These are phyloP conservation scores for Tautogolabrus adspersus DNA, from an alignment of 2,113 vertebrate genomes.

Conservation along the genomic window DNA sequence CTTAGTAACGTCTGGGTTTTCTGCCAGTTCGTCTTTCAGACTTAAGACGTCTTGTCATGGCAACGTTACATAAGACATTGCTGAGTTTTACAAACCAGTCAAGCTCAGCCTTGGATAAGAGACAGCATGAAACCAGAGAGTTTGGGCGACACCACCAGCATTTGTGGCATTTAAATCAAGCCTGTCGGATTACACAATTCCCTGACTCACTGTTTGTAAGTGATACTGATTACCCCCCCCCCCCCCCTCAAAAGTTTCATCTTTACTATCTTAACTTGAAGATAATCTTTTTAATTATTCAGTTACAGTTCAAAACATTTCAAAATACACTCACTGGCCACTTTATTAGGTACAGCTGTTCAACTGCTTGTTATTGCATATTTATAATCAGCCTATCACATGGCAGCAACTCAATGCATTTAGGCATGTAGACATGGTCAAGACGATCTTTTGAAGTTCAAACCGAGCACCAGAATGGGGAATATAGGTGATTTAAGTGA, in stretches of 20 bases:
- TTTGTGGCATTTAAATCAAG: not conserved
- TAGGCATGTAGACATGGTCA: too few species aligned
- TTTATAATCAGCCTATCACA: too few species aligned
- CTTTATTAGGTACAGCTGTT: too few species aligned
- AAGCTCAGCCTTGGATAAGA: not conserved
- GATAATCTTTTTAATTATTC: not conserved
- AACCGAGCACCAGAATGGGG: too few species aligned
- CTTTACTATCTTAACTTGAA: not conserved
- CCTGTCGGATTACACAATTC: not conserved
- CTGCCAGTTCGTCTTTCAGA: conserved; percentile 4
- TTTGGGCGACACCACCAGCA: not conserved
- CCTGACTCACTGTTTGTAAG: not conserved
- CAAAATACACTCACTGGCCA: too few species aligned
- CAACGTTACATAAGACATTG: conserved; percentile 8
- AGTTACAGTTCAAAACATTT: too few species aligned
- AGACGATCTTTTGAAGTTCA: too few species aligned
- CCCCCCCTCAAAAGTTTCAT: too few species aligned
- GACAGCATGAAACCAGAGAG: not conserved
- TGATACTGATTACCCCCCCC: too few species aligned
- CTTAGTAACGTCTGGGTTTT: conserved; percentile 33
- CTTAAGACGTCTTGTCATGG: conserved; percentile 17
- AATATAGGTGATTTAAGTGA: too few species aligned
- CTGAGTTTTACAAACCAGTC: not conserved
- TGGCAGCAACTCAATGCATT: too few species aligned
- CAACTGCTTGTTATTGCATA: too few species aligned